Evolutionary conservation across 2,797 vertebrate genomes (phyloP), one percentile per base, ranked within the genome.

Genomic region (Micropoecilia bifurca): DNA sequence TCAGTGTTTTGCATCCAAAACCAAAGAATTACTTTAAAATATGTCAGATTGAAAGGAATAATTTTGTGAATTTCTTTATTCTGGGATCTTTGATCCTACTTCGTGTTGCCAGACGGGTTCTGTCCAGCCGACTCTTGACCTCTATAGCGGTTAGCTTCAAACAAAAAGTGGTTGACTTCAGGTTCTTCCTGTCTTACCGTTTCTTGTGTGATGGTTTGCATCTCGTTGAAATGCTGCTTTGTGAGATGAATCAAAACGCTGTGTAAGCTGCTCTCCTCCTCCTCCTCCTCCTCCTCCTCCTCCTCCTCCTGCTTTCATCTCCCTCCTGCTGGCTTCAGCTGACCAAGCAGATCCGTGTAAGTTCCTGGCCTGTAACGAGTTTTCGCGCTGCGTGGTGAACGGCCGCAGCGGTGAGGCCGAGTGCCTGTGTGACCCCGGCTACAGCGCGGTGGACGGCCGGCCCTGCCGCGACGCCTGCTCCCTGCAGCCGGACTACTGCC

Each of bases 331-430:
- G 76, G 13, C 92, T 94, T 13, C 95, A 99, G 98, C 95, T 80
- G 97, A 98, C 90, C 95, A 93, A 76, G 96, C 94, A 25, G 97
- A 98, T 85, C 96, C 96, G 50, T 99, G 98, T 90, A 98, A 96
- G 90, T 97, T 97, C 93, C 91, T 97, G 96, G 96, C 96, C 3
- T 99, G 99, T 69, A 96, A 96, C 0, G 95, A 98, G 84, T 97
- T 97, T 87, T 97, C 97, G 0, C 95, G 95, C 83, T 99, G 99
- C 36, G 69, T 97, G 68, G 93, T 91, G 63, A 97, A 97, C 59
- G 92, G 96, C 63, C 88, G 93, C 96, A 98, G 95, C 0, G 79
- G 89, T 0, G 97, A 98, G 86, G 96, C 96, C 0, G 95, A 97
- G 89, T 99, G 99, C 87, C 89, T 94, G 57, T 99, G 98, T 16